Evolutionary conservation across 2,888 invertebrate species (phyloP), one percentile per base, ranked within the genome.

Genomic region (Zaprionus lineosus): DNA sequence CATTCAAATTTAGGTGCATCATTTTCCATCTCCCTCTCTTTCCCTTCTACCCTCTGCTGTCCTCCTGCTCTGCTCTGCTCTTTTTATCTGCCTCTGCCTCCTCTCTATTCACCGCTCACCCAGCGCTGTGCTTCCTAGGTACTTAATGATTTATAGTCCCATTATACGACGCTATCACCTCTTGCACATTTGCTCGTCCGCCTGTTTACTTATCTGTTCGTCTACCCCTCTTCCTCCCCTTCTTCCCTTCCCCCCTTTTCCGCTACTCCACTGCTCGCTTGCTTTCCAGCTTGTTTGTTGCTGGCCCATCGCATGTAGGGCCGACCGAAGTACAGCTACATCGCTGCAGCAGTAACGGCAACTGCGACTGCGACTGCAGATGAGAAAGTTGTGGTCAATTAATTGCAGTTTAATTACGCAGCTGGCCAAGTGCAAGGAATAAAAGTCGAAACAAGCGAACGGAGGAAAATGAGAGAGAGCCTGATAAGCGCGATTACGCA

Each of bases 121-220:
- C n/a, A n/a, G n/a, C n/a, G n/a, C 11, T 16, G 40, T 36, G 28
- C 6, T 5, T 50, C 26, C 31, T 28, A 40, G 50, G 47, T 41
- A 51, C 55, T 63, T 56, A 59, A 56, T 78, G 83, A 76, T 71
- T 71, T 82, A 76, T 78, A 15, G 44, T 14, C 51, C 18, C 56
- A 67, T 52, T 58, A 56, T 70, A 50, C 21, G 14, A 33, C 11
- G 21, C 28, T 34, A 29, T 29, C 48, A 48, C 12, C 24, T 29
- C 26, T 12, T 34, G 18, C 46, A 36, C 7, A 40, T 19, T 48
- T 40, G 31, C n/a, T 24, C 6, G 6, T 46, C 3, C 11, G 9
- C 12, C 12, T 15, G 4, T n/a, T n/a, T n/a, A n/a, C n/a, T n/a
- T n/a, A n/a, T n/a, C 12, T 16, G 24, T 36, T 47, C 43, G 41